phyloP scores from a whole-genome alignment of 2,113 vertebrate species.

The Cyprinodon variegatus region DNA sequence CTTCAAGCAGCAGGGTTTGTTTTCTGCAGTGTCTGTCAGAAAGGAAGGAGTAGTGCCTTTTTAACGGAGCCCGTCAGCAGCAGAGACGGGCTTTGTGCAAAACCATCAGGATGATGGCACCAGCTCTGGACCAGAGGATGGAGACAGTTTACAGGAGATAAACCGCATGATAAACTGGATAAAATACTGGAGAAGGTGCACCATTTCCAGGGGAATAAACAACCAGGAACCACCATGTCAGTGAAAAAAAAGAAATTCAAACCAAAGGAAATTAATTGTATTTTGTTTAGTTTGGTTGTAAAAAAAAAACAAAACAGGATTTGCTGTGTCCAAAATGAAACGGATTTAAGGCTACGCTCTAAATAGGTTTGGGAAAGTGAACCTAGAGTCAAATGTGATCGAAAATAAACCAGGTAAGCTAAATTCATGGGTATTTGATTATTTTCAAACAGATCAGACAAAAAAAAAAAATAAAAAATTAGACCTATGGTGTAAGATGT shows the following conservation, averaged over 20 bases:
- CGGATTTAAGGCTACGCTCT: background rate
- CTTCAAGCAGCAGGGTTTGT: constrained; percentile 12
- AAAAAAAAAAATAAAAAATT: background rate
- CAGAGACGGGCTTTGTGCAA: constrained; percentile 8
- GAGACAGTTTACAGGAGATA: background rate
- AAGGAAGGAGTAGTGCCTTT: background rate
- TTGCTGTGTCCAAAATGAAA: background rate
- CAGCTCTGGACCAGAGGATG: background rate
- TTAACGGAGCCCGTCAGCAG: constrained; percentile 22
- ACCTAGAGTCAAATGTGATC: no score
- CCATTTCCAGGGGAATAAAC: background rate
- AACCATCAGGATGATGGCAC: constrained; percentile 17
- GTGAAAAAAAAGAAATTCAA: background rate
- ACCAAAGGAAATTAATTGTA: background rate
- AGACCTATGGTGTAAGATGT: no score
- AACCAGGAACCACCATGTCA: background rate
- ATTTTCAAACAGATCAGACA: background rate
- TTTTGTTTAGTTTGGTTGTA: background rate
- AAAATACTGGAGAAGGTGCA: background rate
- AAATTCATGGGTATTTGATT: background rate
- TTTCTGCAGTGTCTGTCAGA: constrained; percentile 8
- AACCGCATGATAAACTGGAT: background rate
- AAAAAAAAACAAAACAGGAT: background rate
- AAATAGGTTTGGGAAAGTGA: no score
- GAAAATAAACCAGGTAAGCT: background rate